Base-by-base conservation (phyloP, 1,140 invertebrate species). In the Cephus cinctus region DNA sequence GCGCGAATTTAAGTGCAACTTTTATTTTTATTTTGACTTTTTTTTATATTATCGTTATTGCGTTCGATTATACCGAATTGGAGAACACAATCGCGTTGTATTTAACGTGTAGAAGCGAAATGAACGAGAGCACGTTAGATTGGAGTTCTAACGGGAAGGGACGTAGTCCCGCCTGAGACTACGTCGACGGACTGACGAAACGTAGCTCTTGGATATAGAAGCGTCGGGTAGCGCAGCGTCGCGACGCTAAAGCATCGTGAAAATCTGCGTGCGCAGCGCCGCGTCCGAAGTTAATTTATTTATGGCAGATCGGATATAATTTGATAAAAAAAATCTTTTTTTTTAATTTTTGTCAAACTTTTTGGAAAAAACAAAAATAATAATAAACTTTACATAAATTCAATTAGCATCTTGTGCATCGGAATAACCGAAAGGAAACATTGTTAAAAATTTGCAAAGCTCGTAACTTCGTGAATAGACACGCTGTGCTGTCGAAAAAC, bases 231-330 rank as follows among this genome's bases (percentile, higher is more conserved):
- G 31, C 43, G 27, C 12, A 41, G 50, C 46, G 30, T 43, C 20
- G 47, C 31, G 36, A 23, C 42, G 27, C 19, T n/a, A 19, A 22
- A 15, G 14, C 27, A 42, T 35, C 31, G 49, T 22, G 43, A 44
- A 44, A 35, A 34, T 44, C 43, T 44, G 43, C 43, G 43, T 44
- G 43, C 43, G 43, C 43, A 44, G 16, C 42, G 43, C 16, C 9
- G 31, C 18, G n/a, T 23, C n/a, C n/a, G n/a, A n/a, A n/a, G n/a
- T n/a, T n/a, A n/a, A n/a, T n/a, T 8, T 27, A 27, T 8, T 27
- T 6, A 27, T n/a, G 25, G 25, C 8, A 8, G 25, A 27, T 1
- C 6, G n/a, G 8, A 27, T n/a, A 6, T 27, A 27, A 27, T 27
- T 27, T 27, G 25, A 27, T 8, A 27, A 1, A n/a, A 27, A 27